A percentile compares a stretch with the other conserved stretches of the same genome.
Evolutionary conservation across 2,888 invertebrate genomes (phyloP).

Genomic region (Belgica antarctica): DNA sequence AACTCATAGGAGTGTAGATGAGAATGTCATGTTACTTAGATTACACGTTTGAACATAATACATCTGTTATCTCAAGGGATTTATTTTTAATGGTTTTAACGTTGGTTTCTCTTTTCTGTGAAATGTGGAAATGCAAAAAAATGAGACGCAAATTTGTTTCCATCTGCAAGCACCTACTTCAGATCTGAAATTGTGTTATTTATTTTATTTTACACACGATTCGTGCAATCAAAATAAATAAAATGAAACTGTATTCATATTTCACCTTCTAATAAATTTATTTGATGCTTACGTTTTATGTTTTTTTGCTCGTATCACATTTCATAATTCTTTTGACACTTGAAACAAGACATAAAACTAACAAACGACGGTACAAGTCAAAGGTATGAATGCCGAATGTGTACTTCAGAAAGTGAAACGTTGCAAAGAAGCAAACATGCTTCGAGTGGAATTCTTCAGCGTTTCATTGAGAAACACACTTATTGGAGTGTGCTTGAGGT

Average conservation of each 20-base stretch:
- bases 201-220: conserved; percentile 21
- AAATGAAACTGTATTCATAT: conserved; percentile 9
- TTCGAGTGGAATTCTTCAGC: not conserved
- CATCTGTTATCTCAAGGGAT: conserved; percentile 30
- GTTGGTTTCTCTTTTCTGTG: not conserved
- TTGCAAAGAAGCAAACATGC: not conserved
- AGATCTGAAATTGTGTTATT: conserved; percentile 9
- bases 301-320: not conserved
- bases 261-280: conserved; percentile 23
- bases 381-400: not conserved
- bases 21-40: conserved; percentile 31
- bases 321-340: not conserved
- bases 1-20: conserved; percentile 13
- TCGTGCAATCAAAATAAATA: conserved; percentile 28
- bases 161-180: not conserved
- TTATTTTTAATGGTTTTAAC: conserved; percentile 5
- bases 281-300: not conserved
- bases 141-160: conserved; percentile 12
- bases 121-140: not conserved
- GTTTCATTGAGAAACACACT: not conserved
- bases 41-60: conserved; percentile 13
- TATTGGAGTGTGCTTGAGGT: not conserved
- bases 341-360: not conserved
- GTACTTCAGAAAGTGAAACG: not conserved
- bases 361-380: no score